Evolutionary conservation across 2,797 vertebrate genomes (phyloP).

Genomic region (Sebastes diploproa): DNA sequence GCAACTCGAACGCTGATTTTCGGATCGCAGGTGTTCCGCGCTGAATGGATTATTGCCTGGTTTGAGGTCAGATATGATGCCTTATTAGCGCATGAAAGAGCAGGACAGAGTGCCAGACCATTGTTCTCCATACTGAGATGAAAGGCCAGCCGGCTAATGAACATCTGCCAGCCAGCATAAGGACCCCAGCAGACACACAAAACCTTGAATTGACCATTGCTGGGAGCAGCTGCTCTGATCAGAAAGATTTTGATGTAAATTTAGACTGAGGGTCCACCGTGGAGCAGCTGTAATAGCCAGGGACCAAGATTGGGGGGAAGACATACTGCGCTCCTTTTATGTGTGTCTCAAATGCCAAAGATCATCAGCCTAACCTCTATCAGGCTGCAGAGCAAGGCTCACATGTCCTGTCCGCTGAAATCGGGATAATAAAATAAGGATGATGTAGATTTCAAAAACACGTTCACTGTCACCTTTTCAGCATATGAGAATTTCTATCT

Average conservation of each 20-base stretch:
- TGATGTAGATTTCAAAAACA: conserved; percentile 40
- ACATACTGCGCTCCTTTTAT: conserved; percentile 42
- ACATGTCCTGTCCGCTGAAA: neutral
- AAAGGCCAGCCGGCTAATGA: conserved; percentile 84
- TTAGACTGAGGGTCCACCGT: conserved; percentile 68
- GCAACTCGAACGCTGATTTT: conserved; percentile 53
- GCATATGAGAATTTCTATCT: conserved; percentile 20
- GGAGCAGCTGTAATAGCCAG: conserved; percentile 63
- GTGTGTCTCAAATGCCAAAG: conserved; percentile 63
- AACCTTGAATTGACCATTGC: conserved; percentile 82
- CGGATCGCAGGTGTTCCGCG: conserved; percentile 63
- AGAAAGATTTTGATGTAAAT: conserved; percentile 82
- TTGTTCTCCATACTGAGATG: conserved; percentile 86
- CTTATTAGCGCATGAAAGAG: conserved; percentile 82
- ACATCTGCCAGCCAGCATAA: conserved; percentile 85
- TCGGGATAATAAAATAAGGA: conserved; percentile 9
- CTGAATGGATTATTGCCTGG: conserved; percentile 70
- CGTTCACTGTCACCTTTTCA: conserved; percentile 7
- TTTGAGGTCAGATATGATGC: conserved; percentile 78
- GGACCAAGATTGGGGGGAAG: conserved; percentile 41
- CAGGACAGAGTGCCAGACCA: conserved; percentile 78
- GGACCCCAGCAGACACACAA: conserved; percentile 77
- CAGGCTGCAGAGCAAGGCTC: conserved; percentile 13
- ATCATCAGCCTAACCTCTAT: conserved; percentile 52
- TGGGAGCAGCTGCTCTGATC: conserved; percentile 82